A percentile compares a stretch with the other conserved stretches of the same genome.
Conservation (phyloP, 2,797 vertebrate genomes). For the Oreonectes daqikongensis region DNA sequence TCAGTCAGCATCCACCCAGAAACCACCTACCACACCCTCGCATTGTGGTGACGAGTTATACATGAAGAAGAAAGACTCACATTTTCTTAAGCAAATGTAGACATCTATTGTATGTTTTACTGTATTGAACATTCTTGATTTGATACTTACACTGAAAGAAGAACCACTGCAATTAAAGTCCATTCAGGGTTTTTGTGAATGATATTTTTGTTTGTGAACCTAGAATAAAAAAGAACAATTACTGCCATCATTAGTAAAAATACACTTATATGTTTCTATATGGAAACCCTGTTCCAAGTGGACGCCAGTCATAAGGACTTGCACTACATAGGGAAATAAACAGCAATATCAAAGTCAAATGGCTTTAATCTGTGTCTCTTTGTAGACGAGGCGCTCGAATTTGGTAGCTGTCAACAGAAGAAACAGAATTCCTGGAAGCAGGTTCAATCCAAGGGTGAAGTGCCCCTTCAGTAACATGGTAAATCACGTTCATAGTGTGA, state of each 20-base stretch:
- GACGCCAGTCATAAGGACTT: neutral
- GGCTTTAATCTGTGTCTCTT: constrained; percentile 25
- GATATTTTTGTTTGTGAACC: constrained; percentile 78
- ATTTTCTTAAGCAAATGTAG: neutral
- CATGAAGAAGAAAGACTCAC: neutral
- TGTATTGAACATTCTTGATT: neutral
- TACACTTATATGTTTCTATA: neutral
- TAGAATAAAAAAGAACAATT: constrained; percentile 53
- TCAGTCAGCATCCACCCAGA: neutral
- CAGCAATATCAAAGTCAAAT: constrained; percentile 2
- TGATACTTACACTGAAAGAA: constrained; percentile 77
- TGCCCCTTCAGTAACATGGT: constrained; percentile 61
- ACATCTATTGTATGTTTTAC: neutral
- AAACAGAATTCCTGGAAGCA: constrained; percentile 75
- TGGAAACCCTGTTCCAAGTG: too few relatives aligned
- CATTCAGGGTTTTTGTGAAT: constrained; percentile 78
- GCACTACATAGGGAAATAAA: neutral
- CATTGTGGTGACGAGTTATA: neutral
- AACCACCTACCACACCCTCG: neutral
- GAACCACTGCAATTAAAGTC: constrained; percentile 74
- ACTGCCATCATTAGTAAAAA: neutral
- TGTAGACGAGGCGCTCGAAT: constrained; percentile 42
- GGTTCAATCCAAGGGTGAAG: constrained; percentile 59
- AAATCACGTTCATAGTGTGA: constrained; percentile 62
- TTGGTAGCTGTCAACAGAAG: constrained; percentile 57